Base-by-base conservation (phyloP, 2,797 vertebrate genomes). In the Ceryle rudis region DNA sequence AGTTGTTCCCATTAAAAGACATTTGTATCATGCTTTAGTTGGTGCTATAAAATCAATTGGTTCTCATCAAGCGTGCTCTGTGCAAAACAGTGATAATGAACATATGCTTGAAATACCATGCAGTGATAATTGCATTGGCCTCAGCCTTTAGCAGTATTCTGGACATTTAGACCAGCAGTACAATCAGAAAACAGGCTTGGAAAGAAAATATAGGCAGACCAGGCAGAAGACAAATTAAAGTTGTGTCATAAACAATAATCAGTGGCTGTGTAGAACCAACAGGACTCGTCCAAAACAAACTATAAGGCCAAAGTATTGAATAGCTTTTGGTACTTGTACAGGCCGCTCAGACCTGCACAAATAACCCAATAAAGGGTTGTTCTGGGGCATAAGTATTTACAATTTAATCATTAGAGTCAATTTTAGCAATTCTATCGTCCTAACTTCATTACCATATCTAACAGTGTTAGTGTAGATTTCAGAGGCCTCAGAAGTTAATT, bases 1-100 rank as follows among this genome's bases (percentile, higher is more conserved):
- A 70, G 62, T 91, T 47, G 65, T 69, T 72, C 49, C 61, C 69
- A 67, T 26, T 67, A 90, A 86, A 81, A 93, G 42, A 74, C 73
- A 66, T 87, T 93, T 79, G 35, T 77, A 55, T 62, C 78, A 61
- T 8, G 23, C 70, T 74, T 67, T 69, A 84, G 73, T 47, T 31
- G 39, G 55, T 54, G 71, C 74, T 94, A 37, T 78, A 91, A 92
- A 91, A 92, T 95, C 90, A 93, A 10, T 46, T 84, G 73, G 35
- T 35, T 89, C 86, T 84, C 58, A 29, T 57, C 66, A 66, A 55
- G 83, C 0, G 4, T 26, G n/a, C 20, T 60, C 51, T 64, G 86
- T 89, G 70, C 67, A 81, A 70, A 92, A 13, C 58, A 86, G 83
- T 31, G 86, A 80, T 93, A 93, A 96, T 94, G 90, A 94, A 77